Conservation (phyloP, 2,113 vertebrate species). For the Gallinago jamesoni region DNA sequence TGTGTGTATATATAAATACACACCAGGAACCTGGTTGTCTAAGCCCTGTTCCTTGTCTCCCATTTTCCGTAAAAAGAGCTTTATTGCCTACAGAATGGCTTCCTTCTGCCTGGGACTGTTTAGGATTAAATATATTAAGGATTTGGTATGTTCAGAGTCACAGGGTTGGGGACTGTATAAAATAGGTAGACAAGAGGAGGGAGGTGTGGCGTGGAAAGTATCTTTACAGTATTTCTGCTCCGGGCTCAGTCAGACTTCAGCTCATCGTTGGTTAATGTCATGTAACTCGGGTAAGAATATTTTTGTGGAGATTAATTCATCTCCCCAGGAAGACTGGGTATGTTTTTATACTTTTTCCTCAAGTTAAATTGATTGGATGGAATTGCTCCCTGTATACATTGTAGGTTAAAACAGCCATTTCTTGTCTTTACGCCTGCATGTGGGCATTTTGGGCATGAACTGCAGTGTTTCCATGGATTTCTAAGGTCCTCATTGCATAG, state of each 20-base stretch:
- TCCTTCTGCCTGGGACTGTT: background rate
- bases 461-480: conserved; percentile 28
- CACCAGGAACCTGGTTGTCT: background rate
- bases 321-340: background rate
- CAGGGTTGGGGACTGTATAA: background rate
- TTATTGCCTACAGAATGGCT: background rate
- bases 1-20: background rate
- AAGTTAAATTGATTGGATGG: background rate
- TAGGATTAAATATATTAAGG: background rate
- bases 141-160: background rate
- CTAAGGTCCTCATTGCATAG: conserved; percentile 24
- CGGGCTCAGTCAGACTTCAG: background rate
- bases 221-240: background rate
- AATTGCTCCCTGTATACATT: background rate
- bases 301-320: background rate
- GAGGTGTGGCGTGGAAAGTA: background rate
- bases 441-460: conserved; percentile 26
- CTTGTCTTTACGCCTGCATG: background rate
- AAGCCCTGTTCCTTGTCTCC: background rate
- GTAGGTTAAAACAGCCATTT: background rate
- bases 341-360: background rate
- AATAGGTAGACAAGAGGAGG: background rate
- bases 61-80: background rate
- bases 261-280: background rate
- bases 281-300: background rate